Base-by-base conservation (phyloP, 1,140 invertebrate species). In the Lepidurus packardi region DNA sequence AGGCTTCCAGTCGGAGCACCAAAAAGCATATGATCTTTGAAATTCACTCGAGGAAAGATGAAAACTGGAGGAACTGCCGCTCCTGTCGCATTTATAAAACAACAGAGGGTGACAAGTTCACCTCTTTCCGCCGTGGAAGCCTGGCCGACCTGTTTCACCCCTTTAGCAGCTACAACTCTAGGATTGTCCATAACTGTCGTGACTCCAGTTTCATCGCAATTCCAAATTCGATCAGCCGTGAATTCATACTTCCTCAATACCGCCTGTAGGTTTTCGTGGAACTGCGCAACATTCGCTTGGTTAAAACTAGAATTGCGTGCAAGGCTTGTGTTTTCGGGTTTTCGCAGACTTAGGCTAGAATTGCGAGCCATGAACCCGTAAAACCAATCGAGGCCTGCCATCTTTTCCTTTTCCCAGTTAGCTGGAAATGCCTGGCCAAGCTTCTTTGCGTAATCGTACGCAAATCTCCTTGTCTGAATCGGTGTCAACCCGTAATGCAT, bases 281-380 rank as follows among this genome's bases (percentile, higher is more conserved):
- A 85, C 74, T 76, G 65, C 75, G 77, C 77, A 21, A 85, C 83
- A 80, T 81, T 83, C 75, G 76, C 73, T 80, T 81, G 81, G 77
- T 87, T 87, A 79, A 88, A 88, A 11, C 81, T 83, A n/a, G 81
- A 83, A 43, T 82, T 82, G 77, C 85, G 78, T 6, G 83, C 82
- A n/a, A 85, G 73, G 77, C 83, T 84, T 43, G 84, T 85, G 43
- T 81, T 83, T 82, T 87, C 85, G 65, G 85, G 84, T 80, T 82
- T 84, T 80, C 85, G 77, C 11, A 85, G 65, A 47, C 83, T 82
- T 53, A 86, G 76, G 24, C 82, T 78, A 75, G 80, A 81, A 78
- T 87, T 81, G 45, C 84, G 80, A 78, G 82, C 84, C 82, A 85
- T 82, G 79, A 86, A 87, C 11, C 78, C 74, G 78, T 80, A 78